Conservation (phyloP, 2,888 invertebrate genomes). For the Nemurella pictetii region DNA sequence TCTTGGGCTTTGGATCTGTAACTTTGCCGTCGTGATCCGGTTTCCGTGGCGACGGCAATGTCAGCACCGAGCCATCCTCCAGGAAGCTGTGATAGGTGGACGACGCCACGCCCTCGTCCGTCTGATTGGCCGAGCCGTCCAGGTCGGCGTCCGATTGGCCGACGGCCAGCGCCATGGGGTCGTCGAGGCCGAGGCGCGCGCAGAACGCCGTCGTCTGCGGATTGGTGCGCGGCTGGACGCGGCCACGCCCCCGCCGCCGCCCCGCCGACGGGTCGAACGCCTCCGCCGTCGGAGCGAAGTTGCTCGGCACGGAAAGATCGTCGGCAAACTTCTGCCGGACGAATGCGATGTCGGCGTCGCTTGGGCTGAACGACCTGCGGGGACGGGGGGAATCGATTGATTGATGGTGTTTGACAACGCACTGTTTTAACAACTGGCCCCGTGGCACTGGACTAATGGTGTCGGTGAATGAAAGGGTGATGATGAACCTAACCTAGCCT, state of each 20-base stretch:
- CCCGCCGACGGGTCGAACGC: slow-evolving; percentile 58
- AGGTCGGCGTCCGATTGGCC: background rate
- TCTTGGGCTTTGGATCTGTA: slow-evolving; percentile 10
- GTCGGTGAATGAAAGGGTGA: too few relatives aligned
- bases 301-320: slow-evolving; percentile 71
- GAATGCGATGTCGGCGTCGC: slow-evolving; percentile 69
- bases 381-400: too few relatives aligned
- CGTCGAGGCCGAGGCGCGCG: slow-evolving; percentile 67
- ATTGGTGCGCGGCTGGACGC: slow-evolving; percentile 59
- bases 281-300: slow-evolving; percentile 77
- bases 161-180: slow-evolving; percentile 70
- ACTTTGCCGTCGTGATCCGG: slow-evolving; percentile 34
- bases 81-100: background rate
- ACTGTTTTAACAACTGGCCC: too few relatives aligned
- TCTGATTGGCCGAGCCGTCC: background rate
- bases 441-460: too few relatives aligned
- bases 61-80: background rate
- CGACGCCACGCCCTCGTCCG: too few relatives aligned
- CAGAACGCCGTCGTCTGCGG: slow-evolving; percentile 57
- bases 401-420: too few relatives aligned
- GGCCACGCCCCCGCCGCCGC: slow-evolving; percentile 58
- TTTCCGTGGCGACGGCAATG: slow-evolving; percentile 34
- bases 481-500: too few relatives aligned
- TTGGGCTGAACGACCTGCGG: slow-evolving; percentile 63
- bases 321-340: slow-evolving; percentile 66